A percentile compares a stretch with the other conserved stretches of the same genome.
Conservation (phyloP, 2,113 vertebrate genomes). For the Trichomycterus rosablanca region DNA sequence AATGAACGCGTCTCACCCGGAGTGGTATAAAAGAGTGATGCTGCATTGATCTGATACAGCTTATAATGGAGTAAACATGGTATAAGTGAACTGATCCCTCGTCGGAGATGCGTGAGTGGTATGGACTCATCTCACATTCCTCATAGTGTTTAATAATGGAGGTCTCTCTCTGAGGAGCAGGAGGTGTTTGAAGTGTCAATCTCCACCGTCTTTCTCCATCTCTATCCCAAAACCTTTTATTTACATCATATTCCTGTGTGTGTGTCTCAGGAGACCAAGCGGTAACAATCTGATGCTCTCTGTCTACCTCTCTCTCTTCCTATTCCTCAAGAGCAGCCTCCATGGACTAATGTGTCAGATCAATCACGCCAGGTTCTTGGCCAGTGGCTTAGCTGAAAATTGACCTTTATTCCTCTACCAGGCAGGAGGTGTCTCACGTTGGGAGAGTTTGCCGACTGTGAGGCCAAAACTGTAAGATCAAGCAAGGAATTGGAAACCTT, state of each 20-base stretch:
- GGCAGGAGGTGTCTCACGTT: constrained; percentile 9
- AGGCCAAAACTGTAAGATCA: constrained; percentile 26
- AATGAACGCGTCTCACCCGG: constrained; percentile 62
- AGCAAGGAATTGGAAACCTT: constrained; percentile 8
- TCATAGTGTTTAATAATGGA: constrained; percentile 53
- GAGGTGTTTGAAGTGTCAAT: constrained; percentile 21
- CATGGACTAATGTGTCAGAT: constrained; percentile 57
- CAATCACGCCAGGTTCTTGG: constrained; percentile 68
- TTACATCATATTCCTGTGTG: not conserved
- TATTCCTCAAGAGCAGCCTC: constrained; percentile 29
- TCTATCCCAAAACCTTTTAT: constrained; percentile 14
- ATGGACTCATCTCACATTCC: constrained; percentile 69
- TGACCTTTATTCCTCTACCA: constrained; percentile 59
- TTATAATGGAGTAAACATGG: constrained; percentile 87
- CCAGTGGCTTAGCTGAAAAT: constrained; percentile 67
- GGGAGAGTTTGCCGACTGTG: not conserved
- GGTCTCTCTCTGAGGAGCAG: constrained; percentile 12
- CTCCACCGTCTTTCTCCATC: constrained; percentile 27
- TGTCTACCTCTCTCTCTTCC: not conserved
- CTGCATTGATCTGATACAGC: constrained; percentile 80
- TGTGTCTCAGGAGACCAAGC: constrained; percentile 49
- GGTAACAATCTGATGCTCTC: constrained; percentile 13
- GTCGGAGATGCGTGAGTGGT: constrained; percentile 16
- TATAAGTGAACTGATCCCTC: constrained; percentile 17
- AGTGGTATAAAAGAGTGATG: constrained; percentile 71